phyloP scores from a whole-genome alignment of 2,888 invertebrate species.

The Leucophenga montana region DNA sequence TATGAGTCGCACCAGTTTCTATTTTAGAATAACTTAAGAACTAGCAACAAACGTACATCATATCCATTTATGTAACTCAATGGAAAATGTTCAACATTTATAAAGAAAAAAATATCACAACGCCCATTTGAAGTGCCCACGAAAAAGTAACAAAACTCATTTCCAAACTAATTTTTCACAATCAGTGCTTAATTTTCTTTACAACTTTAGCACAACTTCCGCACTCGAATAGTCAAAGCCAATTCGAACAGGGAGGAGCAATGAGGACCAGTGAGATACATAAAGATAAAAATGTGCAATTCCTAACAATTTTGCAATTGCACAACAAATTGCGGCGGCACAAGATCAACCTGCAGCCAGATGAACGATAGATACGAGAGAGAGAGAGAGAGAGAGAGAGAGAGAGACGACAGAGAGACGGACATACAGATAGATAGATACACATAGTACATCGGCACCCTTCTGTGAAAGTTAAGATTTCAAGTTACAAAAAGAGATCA shows the following conservation, averaged over 20 bases:
- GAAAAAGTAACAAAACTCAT: neutral
- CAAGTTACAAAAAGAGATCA: constrained; percentile 10
- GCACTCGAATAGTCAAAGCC: constrained; percentile 13
- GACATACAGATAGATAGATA: neutral
- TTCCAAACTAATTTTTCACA: constrained; percentile 23
- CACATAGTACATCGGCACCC: constrained; percentile 36
- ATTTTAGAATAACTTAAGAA: too few relatives aligned
- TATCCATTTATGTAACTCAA: too few relatives aligned
- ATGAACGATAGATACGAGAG: neutral
- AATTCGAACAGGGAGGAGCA: neutral
- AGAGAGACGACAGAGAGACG: neutral
- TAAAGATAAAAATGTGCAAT: constrained; percentile 26
- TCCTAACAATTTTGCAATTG: constrained; percentile 24
- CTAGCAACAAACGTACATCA: too few relatives aligned
- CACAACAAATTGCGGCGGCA: constrained; percentile 22
- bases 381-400: neutral
- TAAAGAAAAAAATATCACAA: too few relatives aligned
- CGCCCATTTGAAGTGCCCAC: too few relatives aligned
- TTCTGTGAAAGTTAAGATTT: constrained; percentile 46
- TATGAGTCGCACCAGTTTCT: too few relatives aligned
- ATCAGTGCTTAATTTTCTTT: constrained; percentile 18
- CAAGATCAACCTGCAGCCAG: constrained; percentile 18
- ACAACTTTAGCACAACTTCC: constrained; percentile 25
- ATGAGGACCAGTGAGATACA: constrained; percentile 9
- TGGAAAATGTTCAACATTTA: too few relatives aligned